These are phyloP conservation scores for Leptinotarsa lineolata DNA, from an alignment of 1,140 invertebrate species.

Conservation along the genomic window DNA sequence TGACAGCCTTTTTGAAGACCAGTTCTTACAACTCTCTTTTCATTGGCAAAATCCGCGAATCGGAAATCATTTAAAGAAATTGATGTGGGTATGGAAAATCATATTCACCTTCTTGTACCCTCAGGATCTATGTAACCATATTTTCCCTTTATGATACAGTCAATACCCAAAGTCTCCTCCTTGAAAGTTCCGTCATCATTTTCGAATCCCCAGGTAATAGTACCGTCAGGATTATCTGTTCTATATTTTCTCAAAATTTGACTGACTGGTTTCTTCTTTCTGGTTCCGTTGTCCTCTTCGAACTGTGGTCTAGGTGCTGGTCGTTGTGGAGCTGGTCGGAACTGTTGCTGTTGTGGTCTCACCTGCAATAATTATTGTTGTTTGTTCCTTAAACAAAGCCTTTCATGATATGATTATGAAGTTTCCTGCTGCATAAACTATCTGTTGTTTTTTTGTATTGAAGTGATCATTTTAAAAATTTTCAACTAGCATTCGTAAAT, in stretches of 20 bases:
- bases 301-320: conserved; percentile 31
- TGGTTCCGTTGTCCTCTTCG: conserved; percentile 40
- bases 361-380: neutral
- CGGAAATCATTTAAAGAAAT: too few species aligned
- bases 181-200: conserved; percentile 81
- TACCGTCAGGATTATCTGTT: conserved; percentile 79
- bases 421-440: too few species aligned
- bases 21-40: too few species aligned
- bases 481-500: too few species aligned
- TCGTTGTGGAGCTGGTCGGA: conserved; percentile 44
- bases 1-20: too few species aligned
- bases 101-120: conserved; percentile 56
- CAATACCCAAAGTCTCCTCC: conserved; percentile 78
- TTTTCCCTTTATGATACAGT: conserved; percentile 79
- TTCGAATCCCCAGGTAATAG: conserved; percentile 84
- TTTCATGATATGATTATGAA: too few species aligned
- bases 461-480: too few species aligned
- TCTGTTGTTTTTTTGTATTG: too few species aligned
- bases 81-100: neutral
- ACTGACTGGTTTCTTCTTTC: conserved; percentile 69
- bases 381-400: too few species aligned
- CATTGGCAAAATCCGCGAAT: too few species aligned
- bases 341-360: conserved; percentile 42
- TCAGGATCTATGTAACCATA: conserved; percentile 85
- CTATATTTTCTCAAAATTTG: conserved; percentile 76